phyloP scores from a whole-genome alignment of 2,888 invertebrate species.

The Ferdinandea cuprea region DNA sequence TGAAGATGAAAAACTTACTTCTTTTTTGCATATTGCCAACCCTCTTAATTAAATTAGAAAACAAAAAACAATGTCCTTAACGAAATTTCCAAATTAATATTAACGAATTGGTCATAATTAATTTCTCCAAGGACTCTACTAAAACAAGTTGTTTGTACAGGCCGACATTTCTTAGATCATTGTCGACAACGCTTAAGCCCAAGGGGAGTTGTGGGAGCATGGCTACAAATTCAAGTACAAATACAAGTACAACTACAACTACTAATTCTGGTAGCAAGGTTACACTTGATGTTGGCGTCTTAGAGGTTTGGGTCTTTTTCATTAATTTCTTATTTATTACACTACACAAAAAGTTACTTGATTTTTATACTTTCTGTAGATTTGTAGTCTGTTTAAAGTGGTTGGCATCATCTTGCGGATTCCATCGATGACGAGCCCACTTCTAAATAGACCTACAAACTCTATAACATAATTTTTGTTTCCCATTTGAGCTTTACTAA shows the following conservation, averaged over 20 bases:
- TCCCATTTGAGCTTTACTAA: neutral
- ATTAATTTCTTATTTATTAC: slow-evolving; percentile 31
- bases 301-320: slow-evolving; percentile 82
- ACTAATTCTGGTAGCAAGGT: slow-evolving; percentile 82
- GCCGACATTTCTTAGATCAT: slow-evolving; percentile 81
- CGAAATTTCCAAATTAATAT: slow-evolving; percentile 51
- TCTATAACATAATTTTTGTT: neutral
- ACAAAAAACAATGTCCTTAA: slow-evolving; percentile 53
- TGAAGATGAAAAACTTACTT: slow-evolving; percentile 11
- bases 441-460: neutral
- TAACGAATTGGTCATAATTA: slow-evolving; percentile 71
- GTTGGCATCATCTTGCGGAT: neutral
- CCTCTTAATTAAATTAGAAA: slow-evolving; percentile 31
- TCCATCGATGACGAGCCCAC: neutral
- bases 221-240: slow-evolving; percentile 75
- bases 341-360: slow-evolving; percentile 4
- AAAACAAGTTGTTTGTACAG: slow-evolving; percentile 81
- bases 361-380: neutral
- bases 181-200: slow-evolving; percentile 81
- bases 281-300: slow-evolving; percentile 82
- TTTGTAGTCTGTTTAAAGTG: neutral
- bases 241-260: slow-evolving; percentile 75
- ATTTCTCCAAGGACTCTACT: slow-evolving; percentile 76
- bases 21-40: slow-evolving; percentile 23
- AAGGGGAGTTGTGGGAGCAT: slow-evolving; percentile 80